These are phyloP conservation scores for Acronicta psi DNA, from an alignment of 2,888 invertebrate genomes.

Conservation along the genomic window DNA sequence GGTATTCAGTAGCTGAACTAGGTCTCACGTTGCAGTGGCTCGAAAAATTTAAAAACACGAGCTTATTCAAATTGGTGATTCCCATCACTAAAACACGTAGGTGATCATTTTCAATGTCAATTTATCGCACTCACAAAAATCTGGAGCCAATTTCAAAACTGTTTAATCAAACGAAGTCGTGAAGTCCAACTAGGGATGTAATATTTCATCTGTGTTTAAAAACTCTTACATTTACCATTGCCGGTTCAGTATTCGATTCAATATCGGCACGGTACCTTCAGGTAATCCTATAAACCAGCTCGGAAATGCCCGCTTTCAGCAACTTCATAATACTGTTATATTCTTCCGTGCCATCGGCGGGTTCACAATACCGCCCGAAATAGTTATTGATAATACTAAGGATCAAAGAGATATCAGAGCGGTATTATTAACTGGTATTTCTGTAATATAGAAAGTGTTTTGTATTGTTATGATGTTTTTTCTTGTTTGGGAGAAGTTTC, in stretches of 20 bases:
- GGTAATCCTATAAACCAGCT: conserved; percentile 65
- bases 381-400: conserved; percentile 50
- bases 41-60: no score
- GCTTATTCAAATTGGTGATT: no score
- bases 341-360: conserved; percentile 43
- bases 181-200: conserved; percentile 10
- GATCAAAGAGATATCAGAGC: conserved; percentile 55
- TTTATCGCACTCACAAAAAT: conserved; percentile 19
- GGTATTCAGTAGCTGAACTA: no score
- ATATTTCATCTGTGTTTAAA: conserved; percentile 52
- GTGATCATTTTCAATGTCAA: conserved; percentile 13
- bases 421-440: conserved; percentile 50
- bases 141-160: conserved; percentile 30
- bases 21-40: no score
- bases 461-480: conserved; percentile 25
- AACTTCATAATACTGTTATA: conserved; percentile 67
- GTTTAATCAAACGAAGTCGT: conserved; percentile 41
- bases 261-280: conserved; percentile 55
- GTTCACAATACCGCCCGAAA: conserved; percentile 34
- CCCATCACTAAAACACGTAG: no score
- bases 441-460: conserved; percentile 30
- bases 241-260: conserved; percentile 48
- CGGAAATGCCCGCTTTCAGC: conserved; percentile 59
- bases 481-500: conserved; percentile 25
- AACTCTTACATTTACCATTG: conserved; percentile 34